Conservation (phyloP, 1,140 invertebrate species). For the Nasonia longicornis region DNA sequence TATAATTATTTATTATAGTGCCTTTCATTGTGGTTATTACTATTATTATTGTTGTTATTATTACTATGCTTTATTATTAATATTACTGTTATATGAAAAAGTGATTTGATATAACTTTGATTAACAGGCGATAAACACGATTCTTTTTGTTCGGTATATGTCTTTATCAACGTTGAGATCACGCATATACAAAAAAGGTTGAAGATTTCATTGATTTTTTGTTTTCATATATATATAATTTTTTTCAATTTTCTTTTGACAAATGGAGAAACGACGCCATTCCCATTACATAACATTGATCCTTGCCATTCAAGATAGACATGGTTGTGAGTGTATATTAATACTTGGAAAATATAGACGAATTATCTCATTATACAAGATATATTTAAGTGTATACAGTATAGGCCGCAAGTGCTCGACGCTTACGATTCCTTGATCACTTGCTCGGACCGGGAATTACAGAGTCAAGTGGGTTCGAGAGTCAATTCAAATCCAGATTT, state of each 20-base stretch:
- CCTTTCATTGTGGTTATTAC: conserved; percentile 16
- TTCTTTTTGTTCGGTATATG: neutral
- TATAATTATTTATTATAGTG: conserved; percentile 30
- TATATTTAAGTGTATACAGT: conserved; percentile 7
- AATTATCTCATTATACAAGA: neutral
- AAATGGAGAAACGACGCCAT: neutral
- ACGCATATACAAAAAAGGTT: conserved; percentile 21
- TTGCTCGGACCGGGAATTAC: conserved; percentile 2
- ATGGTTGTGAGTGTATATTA: neutral
- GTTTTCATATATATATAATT: neutral
- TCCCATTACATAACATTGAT: conserved; percentile 20
- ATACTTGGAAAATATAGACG: conserved; percentile 8
- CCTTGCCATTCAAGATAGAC: neutral
- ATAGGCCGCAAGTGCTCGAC: conserved; percentile 4
- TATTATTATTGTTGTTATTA: conserved; percentile 30
- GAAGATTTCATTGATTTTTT: neutral
- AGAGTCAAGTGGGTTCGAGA: neutral
- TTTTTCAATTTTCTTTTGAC: neutral
- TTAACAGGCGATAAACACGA: conserved; percentile 12
- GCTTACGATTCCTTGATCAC: neutral
- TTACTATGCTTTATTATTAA: conserved; percentile 66
- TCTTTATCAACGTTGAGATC: neutral
- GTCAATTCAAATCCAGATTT: no score
- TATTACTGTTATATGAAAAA: conserved; percentile 16
- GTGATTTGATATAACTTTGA: conserved; percentile 16